Evolutionary conservation across 2,797 vertebrate species (phyloP), one percentile per base, ranked within the genome.

Genomic region (Vespertilio murinus): DNA sequence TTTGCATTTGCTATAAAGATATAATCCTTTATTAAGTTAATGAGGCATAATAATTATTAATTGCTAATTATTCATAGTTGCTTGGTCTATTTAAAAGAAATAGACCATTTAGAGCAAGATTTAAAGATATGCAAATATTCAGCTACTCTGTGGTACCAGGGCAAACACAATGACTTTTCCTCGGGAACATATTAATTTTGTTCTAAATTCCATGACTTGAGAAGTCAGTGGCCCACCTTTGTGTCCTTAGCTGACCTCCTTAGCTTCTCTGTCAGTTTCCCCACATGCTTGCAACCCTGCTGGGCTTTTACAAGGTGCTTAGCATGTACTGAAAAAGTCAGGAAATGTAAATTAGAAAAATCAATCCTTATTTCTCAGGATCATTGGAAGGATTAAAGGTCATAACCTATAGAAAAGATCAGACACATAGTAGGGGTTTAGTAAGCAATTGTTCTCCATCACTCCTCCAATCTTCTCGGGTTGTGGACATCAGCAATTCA

Each of bases 31-130:
- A 96, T 96, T 96, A 96, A 94, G 81, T 94, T 97, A 97, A 97
- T 95, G 97, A 94, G 84, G 95, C 95, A 93, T 93, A 91, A 94
- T 95, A 90, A 95, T 97, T 96, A 97, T 97, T 97, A 97, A 96
- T 95, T 96, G 94, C 96, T 95, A 90, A 97, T 97, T 96, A 96
- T 95, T 95, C 94, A 95, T 90, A 75, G 80, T 93, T 2, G 22
- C 91, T 95, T 97, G 61, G 87, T 78, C 75, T 33, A 89, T 85
- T 97, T 94, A 82, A 95, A 95, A 82, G 84, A 94, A 95, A 92
- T 94, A 94, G 91, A 88, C 35, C 87, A 94, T 93, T 96, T 97
- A 96, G 84, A 92, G 70, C 35, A 97, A 96, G 93, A 97, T 97
- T 96, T 97, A 95, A 93, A 91, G 96, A 95, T 87, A 93, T 69